Evolutionary conservation across 2,797 vertebrate species (phyloP).

Genomic region (Paedocypris micromegethes): DNA sequence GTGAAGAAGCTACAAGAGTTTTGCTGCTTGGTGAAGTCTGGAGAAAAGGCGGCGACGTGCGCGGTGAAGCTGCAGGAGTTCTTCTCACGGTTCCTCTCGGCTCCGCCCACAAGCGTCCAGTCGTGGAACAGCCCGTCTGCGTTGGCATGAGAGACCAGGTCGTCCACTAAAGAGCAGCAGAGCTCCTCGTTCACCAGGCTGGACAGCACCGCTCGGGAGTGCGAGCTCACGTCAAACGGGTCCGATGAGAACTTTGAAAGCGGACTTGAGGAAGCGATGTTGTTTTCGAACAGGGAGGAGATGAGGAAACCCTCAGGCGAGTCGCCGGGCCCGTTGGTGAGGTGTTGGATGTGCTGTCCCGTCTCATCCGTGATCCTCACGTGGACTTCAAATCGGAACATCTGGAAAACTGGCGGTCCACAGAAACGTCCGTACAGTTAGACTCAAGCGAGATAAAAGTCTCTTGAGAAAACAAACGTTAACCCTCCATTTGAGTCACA

Average conservation of each 20-base stretch:
- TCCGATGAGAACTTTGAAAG: constrained; percentile 65
- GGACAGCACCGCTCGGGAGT: constrained; percentile 67
- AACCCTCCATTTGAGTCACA: no score
- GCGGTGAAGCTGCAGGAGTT: constrained; percentile 60
- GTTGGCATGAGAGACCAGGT: constrained; percentile 61
- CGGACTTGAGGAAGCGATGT: constrained; percentile 57
- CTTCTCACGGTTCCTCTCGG: constrained; percentile 46
- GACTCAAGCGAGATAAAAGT: not conserved
- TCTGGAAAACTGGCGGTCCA: constrained; percentile 68
- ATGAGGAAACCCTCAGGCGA: constrained; percentile 66
- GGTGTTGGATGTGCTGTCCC: constrained; percentile 68
- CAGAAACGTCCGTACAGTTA: not conserved
- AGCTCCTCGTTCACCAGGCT: constrained; percentile 66
- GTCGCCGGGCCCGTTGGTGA: constrained; percentile 54
- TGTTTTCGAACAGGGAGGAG: constrained; percentile 69
- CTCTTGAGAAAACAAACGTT: no score
- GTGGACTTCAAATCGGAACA: constrained; percentile 75
- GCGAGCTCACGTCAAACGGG: constrained; percentile 56
- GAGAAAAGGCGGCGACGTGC: constrained; percentile 57
- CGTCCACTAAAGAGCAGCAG: constrained; percentile 70
- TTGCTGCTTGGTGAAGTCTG: constrained; percentile 39
- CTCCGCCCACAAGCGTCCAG: constrained; percentile 66
- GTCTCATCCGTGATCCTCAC: constrained; percentile 71
- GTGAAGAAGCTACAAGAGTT: constrained; percentile 23
- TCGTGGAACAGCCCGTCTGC: constrained; percentile 37